Conservation (phyloP, 2,888 invertebrate species). For the Melanostoma scalare region DNA sequence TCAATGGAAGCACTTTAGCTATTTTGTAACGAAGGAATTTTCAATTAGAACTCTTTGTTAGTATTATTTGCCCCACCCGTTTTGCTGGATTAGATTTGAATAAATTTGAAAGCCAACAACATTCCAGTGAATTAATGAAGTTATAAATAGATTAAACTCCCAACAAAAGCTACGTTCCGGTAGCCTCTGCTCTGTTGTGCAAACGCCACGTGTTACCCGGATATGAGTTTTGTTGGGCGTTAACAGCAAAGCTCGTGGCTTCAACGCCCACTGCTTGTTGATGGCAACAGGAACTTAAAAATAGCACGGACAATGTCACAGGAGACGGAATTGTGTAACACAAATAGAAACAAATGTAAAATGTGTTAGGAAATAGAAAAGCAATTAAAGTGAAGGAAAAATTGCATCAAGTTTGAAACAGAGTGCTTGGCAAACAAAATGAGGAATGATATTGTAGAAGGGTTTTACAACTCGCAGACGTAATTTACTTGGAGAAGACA, state of each 20-base stretch:
- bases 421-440: no score
- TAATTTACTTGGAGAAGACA: no score
- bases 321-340: constrained; percentile 30
- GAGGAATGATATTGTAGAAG: no score
- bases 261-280: constrained; percentile 1
- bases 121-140: constrained; percentile 25
- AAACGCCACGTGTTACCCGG: constrained; percentile 30
- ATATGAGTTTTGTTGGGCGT: constrained; percentile 50
- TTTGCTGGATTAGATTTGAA: no score
- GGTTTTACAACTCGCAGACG: no score
- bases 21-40: no score
- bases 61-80: no score
- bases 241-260: constrained; percentile 19
- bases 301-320: constrained; percentile 6
- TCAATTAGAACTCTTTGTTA: no score
- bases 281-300: constrained; percentile 1
- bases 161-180: not conserved
- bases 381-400: constrained; percentile 24
- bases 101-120: no score
- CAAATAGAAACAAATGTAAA: constrained; percentile 22
- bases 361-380: constrained; percentile 34
- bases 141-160: constrained; percentile 39
- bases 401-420: not conserved
- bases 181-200: not conserved
- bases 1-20: no score